Evolutionary conservation across 2,113 vertebrate species (phyloP).

Genomic region (Phalacrocorax pelagicus): DNA sequence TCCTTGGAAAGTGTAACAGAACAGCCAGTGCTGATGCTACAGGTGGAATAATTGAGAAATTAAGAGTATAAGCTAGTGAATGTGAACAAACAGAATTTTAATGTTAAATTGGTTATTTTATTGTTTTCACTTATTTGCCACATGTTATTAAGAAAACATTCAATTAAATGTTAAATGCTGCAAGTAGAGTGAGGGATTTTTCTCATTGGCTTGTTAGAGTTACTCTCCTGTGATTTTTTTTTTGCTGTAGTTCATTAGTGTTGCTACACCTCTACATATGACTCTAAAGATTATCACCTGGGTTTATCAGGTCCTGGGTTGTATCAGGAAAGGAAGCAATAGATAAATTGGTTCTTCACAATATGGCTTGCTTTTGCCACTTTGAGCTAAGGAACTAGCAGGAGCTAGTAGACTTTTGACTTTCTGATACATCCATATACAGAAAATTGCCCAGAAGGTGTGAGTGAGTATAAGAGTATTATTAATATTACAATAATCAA

Average conservation of each 20-base stretch:
- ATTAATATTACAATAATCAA: neutral
- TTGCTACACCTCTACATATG: neutral
- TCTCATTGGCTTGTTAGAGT: neutral
- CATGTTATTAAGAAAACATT: neutral
- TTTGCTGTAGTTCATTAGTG: neutral
- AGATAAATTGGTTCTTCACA: neutral
- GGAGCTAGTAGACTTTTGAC: neutral
- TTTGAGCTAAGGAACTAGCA: neutral
- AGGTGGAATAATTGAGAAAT: neutral
- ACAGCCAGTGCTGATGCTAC: neutral
- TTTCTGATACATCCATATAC: neutral
- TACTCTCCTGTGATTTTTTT: neutral
- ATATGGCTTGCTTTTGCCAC: neutral
- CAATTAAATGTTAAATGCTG: neutral
- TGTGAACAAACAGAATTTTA: neutral
- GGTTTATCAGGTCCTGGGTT: neutral
- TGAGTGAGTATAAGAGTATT: neutral
- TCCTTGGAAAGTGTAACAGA: neutral
- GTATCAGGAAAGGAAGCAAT: neutral
- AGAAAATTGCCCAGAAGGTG: neutral
- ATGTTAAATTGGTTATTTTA: neutral
- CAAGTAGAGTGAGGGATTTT: neutral
- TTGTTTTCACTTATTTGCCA: neutral
- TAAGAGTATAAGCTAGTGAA: neutral
- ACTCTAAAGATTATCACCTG: neutral